Evolutionary conservation across 2,113 vertebrate genomes (phyloP).

Genomic region (Microcebus lehilahytsara): DNA sequence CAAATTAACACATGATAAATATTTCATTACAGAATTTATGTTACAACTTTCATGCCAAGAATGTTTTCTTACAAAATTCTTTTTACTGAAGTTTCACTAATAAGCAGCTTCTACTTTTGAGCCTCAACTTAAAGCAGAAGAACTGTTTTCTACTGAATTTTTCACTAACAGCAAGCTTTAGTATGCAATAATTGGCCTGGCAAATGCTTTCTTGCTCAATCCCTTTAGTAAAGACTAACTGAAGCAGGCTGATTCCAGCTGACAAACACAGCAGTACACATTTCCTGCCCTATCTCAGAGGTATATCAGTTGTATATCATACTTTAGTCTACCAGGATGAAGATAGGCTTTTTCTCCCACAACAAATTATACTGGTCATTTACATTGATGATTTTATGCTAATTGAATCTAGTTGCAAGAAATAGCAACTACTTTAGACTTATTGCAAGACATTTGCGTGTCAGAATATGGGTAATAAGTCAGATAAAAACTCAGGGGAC

Average conservation of each 20-base stretch:
- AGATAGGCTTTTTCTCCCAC: not conserved
- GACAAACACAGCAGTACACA: not conserved
- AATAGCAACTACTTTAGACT: not conserved
- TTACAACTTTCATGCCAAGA: conserved; percentile 87
- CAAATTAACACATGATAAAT: conserved; percentile 78
- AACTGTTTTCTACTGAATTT: conserved; percentile 88
- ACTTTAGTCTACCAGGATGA: not conserved
- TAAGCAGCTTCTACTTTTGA: conserved; percentile 86
- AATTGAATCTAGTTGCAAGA: not conserved
- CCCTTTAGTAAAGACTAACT: not conserved
- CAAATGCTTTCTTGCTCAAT: not conserved
- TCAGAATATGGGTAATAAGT: not conserved
- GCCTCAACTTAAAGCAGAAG: conserved; percentile 83
- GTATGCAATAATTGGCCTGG: not conserved
- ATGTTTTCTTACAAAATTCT: conserved; percentile 84
- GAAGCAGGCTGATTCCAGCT: not conserved
- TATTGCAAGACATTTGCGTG: not conserved
- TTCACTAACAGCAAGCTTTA: conserved; percentile 86
- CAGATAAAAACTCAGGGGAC: not conserved
- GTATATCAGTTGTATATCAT: accelerated
- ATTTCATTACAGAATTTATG: conserved; percentile 81
- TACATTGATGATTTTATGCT: not conserved
- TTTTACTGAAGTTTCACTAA: conserved; percentile 91
- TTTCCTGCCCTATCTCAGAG: not conserved
- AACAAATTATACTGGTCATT: not conserved